Percentiles rank a stretch among this genome's conserved stretches.
Conservation (phyloP, 1,140 invertebrate genomes). For the Ylistrum balloti region DNA sequence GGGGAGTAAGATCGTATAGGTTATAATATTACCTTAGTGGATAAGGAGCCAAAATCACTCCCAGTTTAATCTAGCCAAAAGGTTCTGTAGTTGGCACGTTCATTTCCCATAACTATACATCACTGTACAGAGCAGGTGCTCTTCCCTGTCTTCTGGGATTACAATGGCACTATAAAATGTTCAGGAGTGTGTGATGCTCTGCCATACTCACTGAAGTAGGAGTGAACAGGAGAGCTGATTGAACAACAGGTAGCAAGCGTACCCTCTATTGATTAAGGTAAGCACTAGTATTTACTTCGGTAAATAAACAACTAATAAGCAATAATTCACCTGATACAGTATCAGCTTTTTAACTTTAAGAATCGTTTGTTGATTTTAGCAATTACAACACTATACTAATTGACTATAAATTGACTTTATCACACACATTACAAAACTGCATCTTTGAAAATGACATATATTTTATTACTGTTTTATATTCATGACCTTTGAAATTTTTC, state of each 20-base stretch:
- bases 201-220: background rate
- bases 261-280: background rate
- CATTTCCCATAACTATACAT: conserved; percentile 39
- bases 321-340: too few relatives aligned
- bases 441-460: too few relatives aligned
- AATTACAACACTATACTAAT: too few relatives aligned
- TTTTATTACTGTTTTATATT: too few relatives aligned
- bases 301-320: too few relatives aligned
- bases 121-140: background rate
- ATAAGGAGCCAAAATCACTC: background rate
- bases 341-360: too few relatives aligned
- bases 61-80: conserved; percentile 19
- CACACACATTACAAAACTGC: too few relatives aligned
- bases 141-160: background rate
- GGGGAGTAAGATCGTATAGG: background rate
- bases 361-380: too few relatives aligned
- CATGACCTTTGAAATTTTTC: too few relatives aligned
- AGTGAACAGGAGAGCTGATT: background rate
- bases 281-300: background rate
- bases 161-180: background rate
- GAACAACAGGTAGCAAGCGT: background rate
- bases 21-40: background rate
- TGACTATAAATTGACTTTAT: too few relatives aligned
- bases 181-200: background rate
- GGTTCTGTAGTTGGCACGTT: background rate